phyloP scores from a whole-genome alignment of 2,888 invertebrate genomes.

The Thereva nobilitata region DNA sequence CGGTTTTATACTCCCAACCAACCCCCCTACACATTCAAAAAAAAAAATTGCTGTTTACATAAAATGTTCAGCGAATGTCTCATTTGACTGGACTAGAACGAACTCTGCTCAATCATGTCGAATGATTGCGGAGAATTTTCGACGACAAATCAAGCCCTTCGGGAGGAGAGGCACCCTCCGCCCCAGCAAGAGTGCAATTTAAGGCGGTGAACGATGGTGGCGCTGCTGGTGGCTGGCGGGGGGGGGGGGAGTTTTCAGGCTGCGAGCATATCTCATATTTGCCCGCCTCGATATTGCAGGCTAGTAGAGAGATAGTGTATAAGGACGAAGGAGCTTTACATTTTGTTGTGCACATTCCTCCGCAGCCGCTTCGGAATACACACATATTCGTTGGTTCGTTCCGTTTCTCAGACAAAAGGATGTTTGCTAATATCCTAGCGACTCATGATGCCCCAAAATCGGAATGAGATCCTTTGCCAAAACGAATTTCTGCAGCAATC shows the following conservation, averaged over 20 bases:
- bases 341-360: slow-evolving; percentile 9
- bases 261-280: slow-evolving; percentile 25
- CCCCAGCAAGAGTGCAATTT: too few species aligned
- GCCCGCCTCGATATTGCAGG: not conserved
- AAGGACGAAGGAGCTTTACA: too few species aligned
- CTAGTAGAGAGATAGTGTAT: too few species aligned
- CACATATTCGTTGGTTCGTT: slow-evolving; percentile 10
- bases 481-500: slow-evolving; percentile 35
- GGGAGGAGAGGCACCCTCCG: not conserved
- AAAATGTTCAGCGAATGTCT: too few species aligned
- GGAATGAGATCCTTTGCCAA: slow-evolving; percentile 24
- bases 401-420: slow-evolving; percentile 19
- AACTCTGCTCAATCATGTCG: slow-evolving; percentile 24
- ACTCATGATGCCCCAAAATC: slow-evolving; percentile 23
- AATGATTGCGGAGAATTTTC: slow-evolving; percentile 30
- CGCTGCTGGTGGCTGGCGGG: not conserved
- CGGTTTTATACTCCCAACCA: too few species aligned
- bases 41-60: too few species aligned
- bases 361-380: not conserved
- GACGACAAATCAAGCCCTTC: slow-evolving; percentile 4
- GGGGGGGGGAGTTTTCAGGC: not conserved
- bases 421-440: slow-evolving; percentile 18
- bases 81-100: too few species aligned
- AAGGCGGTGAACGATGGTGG: too few species aligned
- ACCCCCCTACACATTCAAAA: too few species aligned